Evolutionary conservation across 2,797 vertebrate genomes (phyloP), one percentile per base, ranked within the genome.

Genomic region (Nyctalus aviator): DNA sequence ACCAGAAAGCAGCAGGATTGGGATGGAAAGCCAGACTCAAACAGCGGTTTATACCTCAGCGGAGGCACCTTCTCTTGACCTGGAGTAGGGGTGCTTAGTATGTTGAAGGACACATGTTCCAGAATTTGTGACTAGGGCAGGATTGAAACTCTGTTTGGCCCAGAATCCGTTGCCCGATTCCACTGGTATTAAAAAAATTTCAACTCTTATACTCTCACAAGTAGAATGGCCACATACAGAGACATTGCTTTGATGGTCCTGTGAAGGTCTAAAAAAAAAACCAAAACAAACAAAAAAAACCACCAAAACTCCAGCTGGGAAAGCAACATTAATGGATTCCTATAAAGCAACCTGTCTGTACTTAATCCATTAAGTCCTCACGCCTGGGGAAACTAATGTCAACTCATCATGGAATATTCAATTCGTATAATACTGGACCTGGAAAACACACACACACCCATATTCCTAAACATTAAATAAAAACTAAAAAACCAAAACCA

Each of bases 131-230:
- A 68, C 68, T 27, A 30, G 1, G 59, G 57, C 46, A 50, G 98
- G 96, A 98, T 92, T 96, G 91, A 90, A 98, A 97, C 96, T 97
- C 99, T 99, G 98, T 99, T 98, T 94, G 99, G 98, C 95, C 99
- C 99, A 82, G 99, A 99, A 46, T 95, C 98, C 0, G 98, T 98
- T 95, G 72, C 82, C 30, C 97, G 99, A 14, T 98, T 99, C 97
- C 99, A 99, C 99, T 98, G 99, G 99, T 76, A 95, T 99, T 92
- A 98, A 99, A 85, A 57, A 68, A n/a, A 99, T 98, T 99, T 99
- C 98, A 99, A 99, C 94, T 94, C 99, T 44, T 99, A 98, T 66
- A 99, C 99, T 41, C 97, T 98, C 21, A 92, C 76, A 35, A 99
- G 99, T 96, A 99, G 99, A 96, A 99, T 98, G 98, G 98, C 98